Evolutionary conservation across 1,140 invertebrate genomes (phyloP), one percentile per base, ranked within the genome.

Genomic region (Akabosia matsudoensis): DNA sequence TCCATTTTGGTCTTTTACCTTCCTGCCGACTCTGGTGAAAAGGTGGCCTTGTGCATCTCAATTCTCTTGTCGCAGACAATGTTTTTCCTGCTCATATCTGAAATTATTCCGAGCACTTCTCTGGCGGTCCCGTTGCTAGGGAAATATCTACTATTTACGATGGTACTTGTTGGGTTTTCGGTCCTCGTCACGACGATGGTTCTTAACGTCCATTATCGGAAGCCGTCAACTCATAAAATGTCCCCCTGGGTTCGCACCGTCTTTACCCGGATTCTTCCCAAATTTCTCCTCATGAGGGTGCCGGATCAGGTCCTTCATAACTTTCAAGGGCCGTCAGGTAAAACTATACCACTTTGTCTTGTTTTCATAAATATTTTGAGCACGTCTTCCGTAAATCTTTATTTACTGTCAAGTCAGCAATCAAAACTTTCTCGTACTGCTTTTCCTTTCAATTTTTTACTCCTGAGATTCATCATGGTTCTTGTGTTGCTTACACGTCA

Each of bases 101-200:
- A 97, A 87, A 97, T 99, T 81, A 99, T 99, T 85, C 98, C 98
- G 0, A 97, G 97, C 0, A 99, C 97, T 0, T 99, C 97, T 1
- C 86, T 99, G 54, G 97, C 97, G 0, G 87, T 99, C 33, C 97
- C 98, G 4, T 87, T 99, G 1, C 89, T 99, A 18, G 97, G 97
- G 33, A 99, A 99, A 86, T 99, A 99, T 86, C 89, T 99, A 0
- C 88, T 99, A 0, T 99, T 99, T 84, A 99, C 97, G 0, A 98
- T 99, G 96, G 89, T 99, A 52, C 87, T 99, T 28, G 97, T 99
- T 0, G 97, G 93, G 0, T 85, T 98, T 10, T 99, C 97, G 26
- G 97, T 99, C 52, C 91, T 98, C 22, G 93, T 98, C 79, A 99
- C 98, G 26, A 98, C 99, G 80, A 91, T 97, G 75, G 97, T 99